Conservation (phyloP, 2,797 vertebrate species). For the Spinus olivaceus region DNA sequence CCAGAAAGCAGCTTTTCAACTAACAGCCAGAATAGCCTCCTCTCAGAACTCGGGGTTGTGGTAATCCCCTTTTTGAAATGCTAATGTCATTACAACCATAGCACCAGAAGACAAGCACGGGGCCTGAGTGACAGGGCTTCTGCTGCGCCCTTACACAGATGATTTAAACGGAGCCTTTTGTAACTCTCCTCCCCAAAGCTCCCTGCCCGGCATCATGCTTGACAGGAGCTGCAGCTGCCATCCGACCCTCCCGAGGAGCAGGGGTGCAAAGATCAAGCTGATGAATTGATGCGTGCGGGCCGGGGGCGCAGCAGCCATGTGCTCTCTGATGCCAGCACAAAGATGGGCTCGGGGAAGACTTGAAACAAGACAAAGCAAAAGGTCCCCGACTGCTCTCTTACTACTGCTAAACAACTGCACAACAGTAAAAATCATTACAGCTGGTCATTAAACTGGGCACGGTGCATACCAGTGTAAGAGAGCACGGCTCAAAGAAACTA, state of each 20-base stretch:
- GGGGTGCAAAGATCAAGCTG: slow-evolving; percentile 20
- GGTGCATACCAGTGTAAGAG: not conserved
- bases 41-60: not conserved
- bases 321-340: not conserved
- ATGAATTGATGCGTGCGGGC: not conserved
- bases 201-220: not conserved
- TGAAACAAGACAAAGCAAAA: not conserved
- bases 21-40: not conserved
- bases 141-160: slow-evolving; percentile 6
- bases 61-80: slow-evolving; percentile 69
- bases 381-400: not conserved
- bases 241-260: not conserved
- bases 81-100: slow-evolving; percentile 64
- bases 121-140: slow-evolving; percentile 31
- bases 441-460: not conserved
- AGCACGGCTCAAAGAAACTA: not conserved
- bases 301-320: not conserved
- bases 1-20: slow-evolving; percentile 38
- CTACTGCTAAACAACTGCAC: not conserved
- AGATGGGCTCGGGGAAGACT: not conserved
- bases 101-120: slow-evolving; percentile 23
- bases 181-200: not conserved
- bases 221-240: slow-evolving; percentile 54
- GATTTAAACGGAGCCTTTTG: slow-evolving; percentile 34
- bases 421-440: not conserved